phyloP scores from a whole-genome alignment of 2,113 vertebrate genomes.

The Cyprinodon tularosa region DNA sequence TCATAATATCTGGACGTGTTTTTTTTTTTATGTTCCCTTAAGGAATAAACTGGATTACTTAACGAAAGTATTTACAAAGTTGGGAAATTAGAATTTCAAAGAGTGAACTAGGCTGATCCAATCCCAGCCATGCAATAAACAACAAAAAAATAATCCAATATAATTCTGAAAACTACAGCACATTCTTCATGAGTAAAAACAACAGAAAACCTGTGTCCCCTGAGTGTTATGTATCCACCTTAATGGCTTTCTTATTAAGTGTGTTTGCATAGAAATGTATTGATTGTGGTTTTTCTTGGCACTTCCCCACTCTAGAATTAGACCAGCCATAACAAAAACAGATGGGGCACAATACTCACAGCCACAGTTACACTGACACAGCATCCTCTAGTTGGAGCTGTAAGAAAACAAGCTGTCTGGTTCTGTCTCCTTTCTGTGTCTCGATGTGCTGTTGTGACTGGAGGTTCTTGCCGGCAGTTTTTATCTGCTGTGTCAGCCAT shows the following conservation, averaged over 20 bases:
- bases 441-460: slow-evolving; percentile 53
- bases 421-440: slow-evolving; percentile 28
- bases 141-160: neutral
- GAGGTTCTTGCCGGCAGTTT: slow-evolving; percentile 32
- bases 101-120: neutral
- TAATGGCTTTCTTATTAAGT: slow-evolving; percentile 33
- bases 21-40: slow-evolving; percentile 3
- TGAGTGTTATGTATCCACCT: slow-evolving; percentile 20
- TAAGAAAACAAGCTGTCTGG: slow-evolving; percentile 24
- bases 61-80: neutral
- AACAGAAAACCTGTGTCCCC: slow-evolving; percentile 5
- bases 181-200: neutral
- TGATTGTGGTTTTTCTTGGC: slow-evolving; percentile 45
- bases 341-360: slow-evolving; percentile 28
- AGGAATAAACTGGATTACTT: neutral
- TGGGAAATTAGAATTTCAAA: slow-evolving; percentile 6
- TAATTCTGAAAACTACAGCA: neutral
- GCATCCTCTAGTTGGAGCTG: slow-evolving; percentile 31
- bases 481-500: slow-evolving; percentile 75
- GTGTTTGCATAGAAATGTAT: slow-evolving; percentile 49
- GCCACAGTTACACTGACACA: slow-evolving; percentile 21
- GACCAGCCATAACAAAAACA: slow-evolving; percentile 40
- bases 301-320: slow-evolving; percentile 20
- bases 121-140: neutral
- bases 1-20: neutral